A percentile compares a stretch with the other conserved stretches of the same genome.
Evolutionary conservation across 37 sponge, comb jelly and placozoan genomes (phyloP).

Genomic region (Dysidea cf. avara): DNA sequence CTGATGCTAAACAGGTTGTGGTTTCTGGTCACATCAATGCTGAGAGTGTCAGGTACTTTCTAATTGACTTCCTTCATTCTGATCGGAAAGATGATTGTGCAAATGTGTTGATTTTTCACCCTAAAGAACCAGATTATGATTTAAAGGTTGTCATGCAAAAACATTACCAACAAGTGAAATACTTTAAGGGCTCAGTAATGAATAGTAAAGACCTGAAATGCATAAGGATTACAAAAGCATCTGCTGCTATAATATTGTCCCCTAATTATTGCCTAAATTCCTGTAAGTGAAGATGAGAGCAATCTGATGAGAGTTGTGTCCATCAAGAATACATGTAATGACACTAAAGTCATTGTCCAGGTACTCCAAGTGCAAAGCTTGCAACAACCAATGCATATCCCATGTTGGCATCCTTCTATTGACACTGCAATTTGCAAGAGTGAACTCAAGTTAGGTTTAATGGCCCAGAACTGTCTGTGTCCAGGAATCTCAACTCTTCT

Average conservation of each 20-base stretch:
- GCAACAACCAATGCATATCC: slow-evolving; percentile 21
- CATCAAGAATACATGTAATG: slow-evolving; percentile 55
- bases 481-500: slow-evolving; percentile 86
- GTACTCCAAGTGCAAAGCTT: slow-evolving; percentile 47
- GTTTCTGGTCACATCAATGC: slow-evolving; percentile 71
- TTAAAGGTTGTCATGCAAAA: slow-evolving; percentile 46
- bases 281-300: slow-evolving; percentile 53
- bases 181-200: slow-evolving; percentile 57
- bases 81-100: slow-evolving; percentile 53
- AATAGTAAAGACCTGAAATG: slow-evolving; percentile 44
- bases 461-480: slow-evolving; percentile 72
- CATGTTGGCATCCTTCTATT: slow-evolving; percentile 21
- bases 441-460: slow-evolving; percentile 75
- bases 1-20: slow-evolving; percentile 51
- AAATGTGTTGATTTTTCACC: slow-evolving; percentile 63
- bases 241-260: slow-evolving; percentile 63
- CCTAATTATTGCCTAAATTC: slow-evolving; percentile 36
- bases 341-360: slow-evolving; percentile 67
- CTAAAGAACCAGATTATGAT: slow-evolving; percentile 31
- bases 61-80: slow-evolving; percentile 75
- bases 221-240: slow-evolving; percentile 32
- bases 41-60: slow-evolving; percentile 33
- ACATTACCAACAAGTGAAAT: slow-evolving; percentile 49
- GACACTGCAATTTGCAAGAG: slow-evolving; percentile 67
- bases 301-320: slow-evolving; percentile 73